These are phyloP conservation scores for Erpobdella octoculata DNA, from an alignment of 2,888 invertebrate species.

Conservation along the genomic window DNA sequence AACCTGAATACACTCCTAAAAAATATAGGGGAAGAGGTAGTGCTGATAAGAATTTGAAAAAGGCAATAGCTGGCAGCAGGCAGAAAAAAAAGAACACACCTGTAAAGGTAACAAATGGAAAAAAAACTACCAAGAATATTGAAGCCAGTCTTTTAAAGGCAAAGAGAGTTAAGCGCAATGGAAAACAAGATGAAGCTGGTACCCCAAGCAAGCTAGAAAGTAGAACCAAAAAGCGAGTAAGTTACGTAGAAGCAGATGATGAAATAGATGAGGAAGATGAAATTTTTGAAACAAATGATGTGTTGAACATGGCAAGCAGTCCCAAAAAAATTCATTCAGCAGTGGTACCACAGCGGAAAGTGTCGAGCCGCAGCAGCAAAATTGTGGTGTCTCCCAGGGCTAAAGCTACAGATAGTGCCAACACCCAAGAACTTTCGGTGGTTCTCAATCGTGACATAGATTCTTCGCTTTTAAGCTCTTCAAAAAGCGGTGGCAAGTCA, in stretches of 20 bases:
- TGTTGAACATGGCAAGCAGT: slow-evolving; percentile 8
- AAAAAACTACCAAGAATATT: not conserved
- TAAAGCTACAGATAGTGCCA: no score
- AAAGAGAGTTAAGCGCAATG: not conserved
- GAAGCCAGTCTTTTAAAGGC: not conserved
- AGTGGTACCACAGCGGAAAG: not conserved
- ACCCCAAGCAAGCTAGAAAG: not conserved
- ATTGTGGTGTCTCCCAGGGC: not conserved
- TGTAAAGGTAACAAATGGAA: not conserved
- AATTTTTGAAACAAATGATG: slow-evolving; percentile 19
- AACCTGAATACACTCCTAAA: not conserved
- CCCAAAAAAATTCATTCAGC: not conserved
- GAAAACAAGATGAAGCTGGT: not conserved
- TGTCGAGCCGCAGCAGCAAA: not conserved
- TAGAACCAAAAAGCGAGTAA: not conserved
- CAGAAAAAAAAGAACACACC: not conserved
- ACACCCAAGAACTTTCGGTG: not conserved
- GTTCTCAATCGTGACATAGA: not conserved
- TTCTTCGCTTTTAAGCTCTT: not conserved
- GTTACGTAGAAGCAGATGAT: not conserved
- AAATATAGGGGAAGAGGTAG: not conserved
- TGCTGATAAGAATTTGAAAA: not conserved
- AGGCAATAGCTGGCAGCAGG: not conserved
- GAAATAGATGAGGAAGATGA: slow-evolving; percentile 18
- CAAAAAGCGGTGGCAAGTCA: not conserved